Evolutionary conservation across 2,797 vertebrate genomes (phyloP).

Genomic region (Avahi laniger): DNA sequence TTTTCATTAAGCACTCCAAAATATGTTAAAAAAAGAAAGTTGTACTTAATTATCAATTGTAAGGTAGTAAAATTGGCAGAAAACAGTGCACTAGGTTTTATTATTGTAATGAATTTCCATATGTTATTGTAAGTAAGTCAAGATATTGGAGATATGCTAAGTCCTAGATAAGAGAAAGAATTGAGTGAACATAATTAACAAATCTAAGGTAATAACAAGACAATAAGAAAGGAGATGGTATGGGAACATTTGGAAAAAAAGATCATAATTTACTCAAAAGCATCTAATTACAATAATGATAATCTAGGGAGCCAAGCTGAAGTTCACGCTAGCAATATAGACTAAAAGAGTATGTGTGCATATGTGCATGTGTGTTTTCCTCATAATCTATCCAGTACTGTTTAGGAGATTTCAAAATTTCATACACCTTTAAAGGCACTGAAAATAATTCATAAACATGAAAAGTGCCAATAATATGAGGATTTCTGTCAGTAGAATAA

Average conservation of each 20-base stretch:
- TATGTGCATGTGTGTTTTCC: neutral
- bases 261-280: neutral
- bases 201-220: neutral
- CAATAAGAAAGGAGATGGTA: neutral
- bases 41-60: neutral
- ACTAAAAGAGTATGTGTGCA: neutral
- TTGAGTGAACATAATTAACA: neutral
- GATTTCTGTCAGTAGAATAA: neutral
- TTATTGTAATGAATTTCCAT: neutral
- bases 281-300: neutral
- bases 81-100: neutral
- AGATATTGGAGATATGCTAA: neutral
- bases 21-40: neutral
- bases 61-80: neutral
- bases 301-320: neutral
- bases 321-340: neutral
- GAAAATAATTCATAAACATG: neutral
- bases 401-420: neutral
- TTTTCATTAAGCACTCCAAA: slow-evolving; percentile 7
- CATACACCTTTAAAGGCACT: neutral
- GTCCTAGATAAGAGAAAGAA: neutral
- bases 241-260: neutral
- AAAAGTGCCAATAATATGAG: neutral
- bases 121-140: neutral
- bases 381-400: neutral